Conservation (phyloP, 2,797 vertebrate species). For the Gallinago stenura region DNA sequence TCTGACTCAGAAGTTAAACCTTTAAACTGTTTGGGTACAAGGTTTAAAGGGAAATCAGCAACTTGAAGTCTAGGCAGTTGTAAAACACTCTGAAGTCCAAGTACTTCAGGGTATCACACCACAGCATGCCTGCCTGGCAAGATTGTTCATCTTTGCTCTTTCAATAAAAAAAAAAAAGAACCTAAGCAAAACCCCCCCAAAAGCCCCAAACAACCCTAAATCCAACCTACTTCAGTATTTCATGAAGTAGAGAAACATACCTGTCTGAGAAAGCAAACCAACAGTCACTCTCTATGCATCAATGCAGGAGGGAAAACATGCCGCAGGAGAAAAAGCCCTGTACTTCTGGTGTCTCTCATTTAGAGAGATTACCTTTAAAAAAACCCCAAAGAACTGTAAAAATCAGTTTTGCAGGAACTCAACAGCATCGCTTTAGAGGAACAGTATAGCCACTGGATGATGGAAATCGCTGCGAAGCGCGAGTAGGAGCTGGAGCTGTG, state of each 20-base stretch:
- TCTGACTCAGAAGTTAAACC: background rate
- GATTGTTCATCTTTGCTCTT: background rate
- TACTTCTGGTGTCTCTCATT: background rate
- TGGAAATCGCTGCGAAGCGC: background rate
- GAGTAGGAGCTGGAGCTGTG: background rate
- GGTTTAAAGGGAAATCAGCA: background rate
- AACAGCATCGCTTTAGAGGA: background rate
- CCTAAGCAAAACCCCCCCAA: background rate
- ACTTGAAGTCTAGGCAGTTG: background rate
- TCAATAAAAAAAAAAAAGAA: background rate
- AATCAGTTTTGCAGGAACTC: background rate
- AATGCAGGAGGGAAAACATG: background rate
- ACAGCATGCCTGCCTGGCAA: background rate
- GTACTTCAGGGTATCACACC: background rate
- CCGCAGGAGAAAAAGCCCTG: background rate
- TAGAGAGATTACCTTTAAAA: background rate
- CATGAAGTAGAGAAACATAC: background rate
- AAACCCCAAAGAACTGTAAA: background rate
- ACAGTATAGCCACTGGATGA: background rate
- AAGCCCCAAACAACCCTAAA: background rate
- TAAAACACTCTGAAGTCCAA: background rate
- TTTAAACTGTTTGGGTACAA: background rate
- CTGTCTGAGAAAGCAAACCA: background rate
- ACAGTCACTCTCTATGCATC: background rate
- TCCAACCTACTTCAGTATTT: background rate